Percentiles rank a stretch among this genome's conserved stretches.
These are phyloP conservation scores for Astyanax mexicanus DNA, from an alignment of 2,797 vertebrate genomes.

Conservation along the genomic window DNA sequence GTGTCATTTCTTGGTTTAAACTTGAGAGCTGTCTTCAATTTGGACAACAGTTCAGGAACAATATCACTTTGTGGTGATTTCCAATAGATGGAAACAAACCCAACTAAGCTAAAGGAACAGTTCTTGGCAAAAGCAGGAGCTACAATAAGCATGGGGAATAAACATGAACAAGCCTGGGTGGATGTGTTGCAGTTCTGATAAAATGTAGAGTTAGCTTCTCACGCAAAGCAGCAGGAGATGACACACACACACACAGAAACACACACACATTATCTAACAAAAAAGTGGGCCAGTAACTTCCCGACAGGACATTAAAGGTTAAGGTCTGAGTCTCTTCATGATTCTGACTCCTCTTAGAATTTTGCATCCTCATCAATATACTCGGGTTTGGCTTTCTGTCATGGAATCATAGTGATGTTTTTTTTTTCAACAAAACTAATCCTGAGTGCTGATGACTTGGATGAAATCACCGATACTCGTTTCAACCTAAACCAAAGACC, in stretches of 20 bases:
- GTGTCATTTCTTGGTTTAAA: neutral
- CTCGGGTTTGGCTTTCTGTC: neutral
- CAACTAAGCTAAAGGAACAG: constrained; percentile 9
- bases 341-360: neutral
- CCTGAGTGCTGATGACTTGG: constrained; percentile 27
- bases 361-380: neutral
- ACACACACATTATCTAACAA: neutral
- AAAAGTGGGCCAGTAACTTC: neutral
- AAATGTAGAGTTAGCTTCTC: constrained; percentile 16
- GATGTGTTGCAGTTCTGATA: constrained; percentile 9
- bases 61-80: constrained; percentile 10
- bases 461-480: constrained; percentile 32
- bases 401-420: too few relatives aligned
- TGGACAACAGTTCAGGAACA: neutral
- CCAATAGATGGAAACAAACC: constrained; percentile 14
- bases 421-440: constrained; percentile 1
- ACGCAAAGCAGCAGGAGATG: constrained; percentile 15
- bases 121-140: constrained; percentile 6
- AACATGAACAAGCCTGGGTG: constrained; percentile 15
- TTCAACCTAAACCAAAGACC: constrained; percentile 34
- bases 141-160: constrained; percentile 18
- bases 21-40: constrained; percentile 6
- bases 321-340: neutral
- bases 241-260: constrained; percentile 18
- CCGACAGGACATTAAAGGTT: neutral